Evolutionary conservation across 2,888 invertebrate genomes (phyloP).

Genomic region (Spicauda simplicius): DNA sequence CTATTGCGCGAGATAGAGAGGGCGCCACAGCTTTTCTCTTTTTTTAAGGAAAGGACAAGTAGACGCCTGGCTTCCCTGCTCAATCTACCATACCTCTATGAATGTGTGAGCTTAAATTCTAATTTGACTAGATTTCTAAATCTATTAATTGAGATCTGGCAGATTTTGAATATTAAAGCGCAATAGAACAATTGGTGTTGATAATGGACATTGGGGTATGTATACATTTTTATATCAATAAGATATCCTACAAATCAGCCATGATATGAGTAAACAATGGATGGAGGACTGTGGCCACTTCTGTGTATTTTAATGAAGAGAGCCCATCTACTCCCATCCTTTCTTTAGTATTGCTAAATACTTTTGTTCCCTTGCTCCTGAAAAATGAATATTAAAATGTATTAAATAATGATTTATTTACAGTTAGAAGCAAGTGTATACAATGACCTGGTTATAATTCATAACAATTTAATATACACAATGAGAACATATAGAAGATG

Average conservation of each 20-base stretch:
- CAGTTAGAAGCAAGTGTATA: too few relatives aligned
- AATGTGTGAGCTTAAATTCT: background rate
- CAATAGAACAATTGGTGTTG: background rate
- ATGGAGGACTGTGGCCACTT: slow-evolving; percentile 83
- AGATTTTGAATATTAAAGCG: slow-evolving; percentile 18
- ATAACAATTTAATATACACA: too few relatives aligned
- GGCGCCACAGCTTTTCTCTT: too few relatives aligned
- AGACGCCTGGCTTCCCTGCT: too few relatives aligned
- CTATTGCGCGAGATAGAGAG: too few relatives aligned
- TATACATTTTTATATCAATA: slow-evolving; percentile 2
- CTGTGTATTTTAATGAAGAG: slow-evolving; percentile 84
- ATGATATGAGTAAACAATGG: slow-evolving; percentile 87
- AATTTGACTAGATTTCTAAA: background rate
- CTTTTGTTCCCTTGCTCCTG: slow-evolving; percentile 77
- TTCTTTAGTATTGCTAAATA: slow-evolving; percentile 72
- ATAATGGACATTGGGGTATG: background rate
- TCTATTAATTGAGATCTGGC: slow-evolving; percentile 8
- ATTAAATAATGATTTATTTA: background rate
- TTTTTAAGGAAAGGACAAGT: too few relatives aligned
- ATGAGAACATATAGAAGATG: too few relatives aligned
- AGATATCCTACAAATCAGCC: slow-evolving; percentile 78
- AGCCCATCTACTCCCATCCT: slow-evolving; percentile 86
- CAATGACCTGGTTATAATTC: too few relatives aligned
- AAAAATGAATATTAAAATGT: slow-evolving; percentile 44
- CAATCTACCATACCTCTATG: too few relatives aligned